phyloP scores from a whole-genome alignment of 53 echinoderm and acorn worm genomes.

The Crossaster papposus region DNA sequence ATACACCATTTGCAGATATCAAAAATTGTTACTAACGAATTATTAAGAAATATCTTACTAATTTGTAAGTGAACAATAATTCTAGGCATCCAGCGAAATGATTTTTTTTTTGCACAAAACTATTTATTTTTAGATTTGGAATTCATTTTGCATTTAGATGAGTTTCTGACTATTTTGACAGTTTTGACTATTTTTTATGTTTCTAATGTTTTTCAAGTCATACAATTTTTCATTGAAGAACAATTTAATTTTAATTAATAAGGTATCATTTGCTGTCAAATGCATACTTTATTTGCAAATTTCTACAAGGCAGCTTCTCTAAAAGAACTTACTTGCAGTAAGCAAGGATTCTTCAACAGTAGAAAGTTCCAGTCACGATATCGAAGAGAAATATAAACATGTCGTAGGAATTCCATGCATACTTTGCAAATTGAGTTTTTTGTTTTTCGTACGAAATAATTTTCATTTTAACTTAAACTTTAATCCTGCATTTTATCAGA shows the following conservation, averaged over 20 bases:
- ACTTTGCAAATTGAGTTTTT: too few relatives aligned
- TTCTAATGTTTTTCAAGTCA: not conserved
- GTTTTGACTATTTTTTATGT: not conserved
- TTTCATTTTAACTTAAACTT: not conserved
- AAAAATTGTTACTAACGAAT: too few relatives aligned
- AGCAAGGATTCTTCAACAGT: not conserved
- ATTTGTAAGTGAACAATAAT: too few relatives aligned
- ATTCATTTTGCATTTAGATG: not conserved
- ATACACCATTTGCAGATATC: too few relatives aligned
- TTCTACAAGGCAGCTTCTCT: not conserved
- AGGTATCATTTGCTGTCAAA: not conserved
- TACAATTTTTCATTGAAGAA: not conserved
- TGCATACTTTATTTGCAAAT: not conserved
- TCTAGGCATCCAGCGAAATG: too few relatives aligned
- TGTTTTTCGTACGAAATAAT: too few relatives aligned
- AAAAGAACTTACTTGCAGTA: not conserved
- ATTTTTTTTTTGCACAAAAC: not conserved
- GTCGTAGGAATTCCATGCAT: too few relatives aligned
- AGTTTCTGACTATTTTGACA: not conserved
- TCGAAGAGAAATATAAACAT: not conserved
- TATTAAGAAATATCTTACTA: too few relatives aligned
- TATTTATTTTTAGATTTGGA: not conserved
- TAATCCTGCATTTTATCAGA: not conserved
- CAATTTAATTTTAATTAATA: not conserved
- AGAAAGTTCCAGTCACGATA: not conserved